Evolutionary conservation across 1,140 invertebrate genomes (phyloP).

Genomic region (Penaeus vannamei): DNA sequence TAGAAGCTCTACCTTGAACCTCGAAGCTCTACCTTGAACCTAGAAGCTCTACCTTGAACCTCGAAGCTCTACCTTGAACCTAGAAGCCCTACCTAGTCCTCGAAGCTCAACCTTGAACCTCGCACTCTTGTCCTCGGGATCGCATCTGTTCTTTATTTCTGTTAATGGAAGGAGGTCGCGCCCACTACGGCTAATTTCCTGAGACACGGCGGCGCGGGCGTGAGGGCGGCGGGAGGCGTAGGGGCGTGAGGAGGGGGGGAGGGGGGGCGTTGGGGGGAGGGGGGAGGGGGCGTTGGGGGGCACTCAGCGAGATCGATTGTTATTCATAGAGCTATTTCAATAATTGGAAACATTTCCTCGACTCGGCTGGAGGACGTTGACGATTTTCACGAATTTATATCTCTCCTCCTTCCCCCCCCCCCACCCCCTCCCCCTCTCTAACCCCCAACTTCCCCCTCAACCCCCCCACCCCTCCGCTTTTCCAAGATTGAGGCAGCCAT

Average conservation of each 20-base stretch:
- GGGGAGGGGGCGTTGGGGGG: neutral
- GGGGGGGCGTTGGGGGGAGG: no score
- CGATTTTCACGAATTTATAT: neutral
- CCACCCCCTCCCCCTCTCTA: neutral
- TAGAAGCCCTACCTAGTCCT: no score
- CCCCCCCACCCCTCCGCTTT: neutral
- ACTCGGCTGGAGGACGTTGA: neutral
- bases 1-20: no score
- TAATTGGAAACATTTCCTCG: constrained; percentile 19
- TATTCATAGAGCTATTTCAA: constrained; percentile 46
- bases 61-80: no score
- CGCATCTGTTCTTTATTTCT: neutral
- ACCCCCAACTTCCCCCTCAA: neutral
- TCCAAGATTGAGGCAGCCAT: neutral
- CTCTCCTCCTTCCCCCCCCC: neutral
- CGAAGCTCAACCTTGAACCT: no score
- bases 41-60: no score
- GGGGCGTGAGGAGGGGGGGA: no score
- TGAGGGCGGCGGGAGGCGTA: no score
- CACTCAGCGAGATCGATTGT: constrained; percentile 40
- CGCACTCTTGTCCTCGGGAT: no score
- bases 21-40: no score
- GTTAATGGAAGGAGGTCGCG: neutral
- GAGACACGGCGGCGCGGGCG: neutral
- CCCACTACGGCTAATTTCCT: constrained; percentile 30